Evolutionary conservation across 2,888 invertebrate genomes (phyloP).

Genomic region (Drosophila meridionalis): DNA sequence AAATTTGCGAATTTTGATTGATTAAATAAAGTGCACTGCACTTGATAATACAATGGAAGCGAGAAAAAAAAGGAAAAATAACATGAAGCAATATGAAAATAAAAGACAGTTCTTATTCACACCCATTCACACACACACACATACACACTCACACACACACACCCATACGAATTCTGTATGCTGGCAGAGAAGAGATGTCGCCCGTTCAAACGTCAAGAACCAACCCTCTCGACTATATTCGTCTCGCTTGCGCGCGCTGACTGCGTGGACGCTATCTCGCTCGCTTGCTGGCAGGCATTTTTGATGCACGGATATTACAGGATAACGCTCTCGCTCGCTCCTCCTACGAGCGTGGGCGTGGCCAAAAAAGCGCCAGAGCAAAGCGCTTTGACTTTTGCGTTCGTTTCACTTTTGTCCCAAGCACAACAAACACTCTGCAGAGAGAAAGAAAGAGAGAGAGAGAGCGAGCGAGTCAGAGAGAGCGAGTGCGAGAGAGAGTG

Average conservation of each 20-base stretch:
- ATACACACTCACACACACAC: neutral
- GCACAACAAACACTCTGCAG: conserved; percentile 30
- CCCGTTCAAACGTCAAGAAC: conserved; percentile 84
- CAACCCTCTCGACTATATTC: conserved; percentile 70
- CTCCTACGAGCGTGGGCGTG: conserved; percentile 72
- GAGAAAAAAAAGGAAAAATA: neutral
- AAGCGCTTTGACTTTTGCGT: conserved; percentile 82
- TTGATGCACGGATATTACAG: conserved; percentile 71
- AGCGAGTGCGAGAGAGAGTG: conserved; percentile 10
- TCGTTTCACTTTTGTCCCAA: conserved; percentile 77
- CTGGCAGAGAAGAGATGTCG: conserved; percentile 74
- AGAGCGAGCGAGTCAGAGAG: neutral
- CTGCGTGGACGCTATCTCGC: conserved; percentile 27
- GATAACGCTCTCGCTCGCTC: conserved; percentile 72
- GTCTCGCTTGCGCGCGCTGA: conserved; percentile 40
- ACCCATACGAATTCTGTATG: conserved; percentile 16
- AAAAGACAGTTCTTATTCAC: conserved; percentile 29
- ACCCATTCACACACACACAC: conserved; percentile 17
- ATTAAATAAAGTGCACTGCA: conserved; percentile 77
- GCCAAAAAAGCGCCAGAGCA: conserved; percentile 53
- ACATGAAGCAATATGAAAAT: conserved; percentile 6
- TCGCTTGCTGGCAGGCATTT: conserved; percentile 59
- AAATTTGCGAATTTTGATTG: conserved; percentile 70
- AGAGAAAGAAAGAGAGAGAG: neutral
- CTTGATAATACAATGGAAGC: conserved; percentile 51